phyloP scores from a whole-genome alignment of 2,113 vertebrate genomes.

The Penelope pileata region DNA sequence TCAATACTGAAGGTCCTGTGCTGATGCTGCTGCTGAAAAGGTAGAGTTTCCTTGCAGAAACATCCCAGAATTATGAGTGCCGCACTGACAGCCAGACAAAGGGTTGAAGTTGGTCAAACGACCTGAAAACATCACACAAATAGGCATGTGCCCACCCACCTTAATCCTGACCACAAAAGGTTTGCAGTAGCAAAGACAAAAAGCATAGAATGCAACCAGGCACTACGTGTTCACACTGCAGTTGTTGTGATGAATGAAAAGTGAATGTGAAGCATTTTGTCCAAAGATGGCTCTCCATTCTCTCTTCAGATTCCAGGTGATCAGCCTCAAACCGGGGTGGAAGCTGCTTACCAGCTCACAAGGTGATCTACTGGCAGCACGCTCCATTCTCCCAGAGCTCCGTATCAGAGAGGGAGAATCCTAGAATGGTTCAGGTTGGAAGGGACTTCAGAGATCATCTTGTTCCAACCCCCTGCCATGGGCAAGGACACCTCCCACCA shows the following conservation, averaged over 20 bases:
- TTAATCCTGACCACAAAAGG: not conserved
- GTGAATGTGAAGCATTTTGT: not conserved
- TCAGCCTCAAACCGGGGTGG: not conserved
- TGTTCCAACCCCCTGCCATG: too few species aligned
- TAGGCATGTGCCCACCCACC: not conserved
- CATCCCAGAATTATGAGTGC: not conserved
- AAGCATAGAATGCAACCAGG: not conserved
- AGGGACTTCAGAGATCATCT: too few species aligned
- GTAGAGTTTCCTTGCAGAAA: not conserved
- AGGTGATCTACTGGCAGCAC: not conserved
- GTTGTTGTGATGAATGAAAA: not conserved
- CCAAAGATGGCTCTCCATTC: not conserved
- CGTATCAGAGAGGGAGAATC: not conserved
- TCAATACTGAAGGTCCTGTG: not conserved
- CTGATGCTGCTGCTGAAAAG: not conserved
- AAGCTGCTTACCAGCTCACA: not conserved
- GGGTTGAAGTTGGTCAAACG: not conserved
- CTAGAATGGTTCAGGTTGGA: too few species aligned
- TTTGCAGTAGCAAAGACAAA: not conserved
- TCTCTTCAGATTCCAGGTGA: not conserved
- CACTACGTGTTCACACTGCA: fast-evolving
- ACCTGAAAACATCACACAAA: not conserved
- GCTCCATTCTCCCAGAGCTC: not conserved
- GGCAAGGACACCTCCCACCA: too few species aligned
- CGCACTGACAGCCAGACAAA: not conserved